phyloP scores from a whole-genome alignment of 1,140 invertebrate genomes.

The Lanistes nyassanus region DNA sequence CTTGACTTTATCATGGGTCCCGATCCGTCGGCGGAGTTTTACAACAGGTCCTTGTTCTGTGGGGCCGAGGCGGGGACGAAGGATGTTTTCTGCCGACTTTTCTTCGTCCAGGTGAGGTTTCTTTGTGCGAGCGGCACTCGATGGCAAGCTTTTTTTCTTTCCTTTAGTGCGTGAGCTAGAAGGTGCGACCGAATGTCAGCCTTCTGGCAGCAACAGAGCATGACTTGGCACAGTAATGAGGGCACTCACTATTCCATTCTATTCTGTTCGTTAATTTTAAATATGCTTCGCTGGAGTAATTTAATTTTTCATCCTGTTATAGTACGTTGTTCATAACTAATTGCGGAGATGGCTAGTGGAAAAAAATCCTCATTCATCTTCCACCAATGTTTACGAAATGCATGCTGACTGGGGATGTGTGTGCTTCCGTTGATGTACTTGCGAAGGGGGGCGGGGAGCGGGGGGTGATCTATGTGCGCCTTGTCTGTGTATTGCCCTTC shows the following conservation, averaged over 20 bases:
- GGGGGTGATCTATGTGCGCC: too few species aligned
- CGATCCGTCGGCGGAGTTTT: conserved; percentile 14
- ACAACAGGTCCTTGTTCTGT: conserved; percentile 24
- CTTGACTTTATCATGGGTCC: conserved; percentile 16
- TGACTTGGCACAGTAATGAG: background rate
- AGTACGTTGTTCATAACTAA: too few species aligned
- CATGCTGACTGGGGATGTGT: too few species aligned
- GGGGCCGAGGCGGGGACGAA: conserved; percentile 5
- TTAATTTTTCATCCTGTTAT: too few species aligned
- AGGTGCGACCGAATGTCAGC: background rate
- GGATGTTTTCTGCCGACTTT: conserved; percentile 27
- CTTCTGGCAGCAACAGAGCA: background rate
- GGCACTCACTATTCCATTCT: background rate
- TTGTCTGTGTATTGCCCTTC: too few species aligned
- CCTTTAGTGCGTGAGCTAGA: background rate
- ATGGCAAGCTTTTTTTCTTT: background rate
- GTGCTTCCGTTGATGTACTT: too few species aligned
- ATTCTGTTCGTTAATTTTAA: background rate
- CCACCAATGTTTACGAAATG: too few species aligned
- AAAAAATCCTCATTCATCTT: too few species aligned
- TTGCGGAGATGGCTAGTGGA: too few species aligned
- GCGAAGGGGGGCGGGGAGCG: too few species aligned
- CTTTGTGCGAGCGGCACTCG: too few species aligned
- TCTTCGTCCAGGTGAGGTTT: conserved; percentile 21
- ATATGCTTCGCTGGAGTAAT: too few species aligned